Conservation (phyloP, 2,888 invertebrate species). For the Agrilus mali region DNA sequence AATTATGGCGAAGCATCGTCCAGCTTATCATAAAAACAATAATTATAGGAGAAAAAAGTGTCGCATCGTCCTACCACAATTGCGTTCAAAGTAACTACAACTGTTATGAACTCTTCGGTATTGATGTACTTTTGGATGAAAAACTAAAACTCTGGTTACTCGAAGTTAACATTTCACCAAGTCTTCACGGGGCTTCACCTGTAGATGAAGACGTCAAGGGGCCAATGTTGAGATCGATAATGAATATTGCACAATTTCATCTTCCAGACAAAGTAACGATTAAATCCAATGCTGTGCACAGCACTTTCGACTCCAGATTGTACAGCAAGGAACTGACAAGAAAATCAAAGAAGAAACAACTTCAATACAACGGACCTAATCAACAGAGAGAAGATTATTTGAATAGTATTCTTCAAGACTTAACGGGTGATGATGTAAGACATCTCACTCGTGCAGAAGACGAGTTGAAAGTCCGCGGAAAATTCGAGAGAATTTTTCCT, state of each 20-base stretch:
- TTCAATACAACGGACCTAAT: neutral
- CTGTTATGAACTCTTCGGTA: slow-evolving; percentile 91
- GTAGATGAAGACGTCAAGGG: slow-evolving; percentile 90
- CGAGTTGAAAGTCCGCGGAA: slow-evolving; percentile 56
- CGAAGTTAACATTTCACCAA: slow-evolving; percentile 90
- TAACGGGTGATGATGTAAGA: slow-evolving; percentile 87
- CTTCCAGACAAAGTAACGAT: slow-evolving; percentile 42
- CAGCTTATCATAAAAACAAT: slow-evolving; percentile 91
- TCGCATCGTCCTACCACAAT: slow-evolving; percentile 32
- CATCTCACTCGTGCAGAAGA: slow-evolving; percentile 79
- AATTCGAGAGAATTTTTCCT: slow-evolving; percentile 79
- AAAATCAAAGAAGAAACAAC: slow-evolving; percentile 36
- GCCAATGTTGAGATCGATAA: slow-evolving; percentile 75
- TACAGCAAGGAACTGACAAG: slow-evolving; percentile 40
- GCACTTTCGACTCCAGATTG: slow-evolving; percentile 48
- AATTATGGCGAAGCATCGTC: slow-evolving; percentile 71
- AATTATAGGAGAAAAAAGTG: slow-evolving; percentile 71
- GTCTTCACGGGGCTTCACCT: slow-evolving; percentile 72
- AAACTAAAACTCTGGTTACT: slow-evolving; percentile 91
- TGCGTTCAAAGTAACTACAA: slow-evolving; percentile 29
- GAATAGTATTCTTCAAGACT: slow-evolving; percentile 61
- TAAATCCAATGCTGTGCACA: slow-evolving; percentile 20
- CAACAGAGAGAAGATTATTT: slow-evolving; percentile 44
- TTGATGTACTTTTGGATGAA: slow-evolving; percentile 87
- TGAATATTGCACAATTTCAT: slow-evolving; percentile 89